Evolutionary conservation across 1,140 invertebrate species (phyloP), one percentile per base, ranked within the genome.

Genomic region (Tetragonula clypearis): DNA sequence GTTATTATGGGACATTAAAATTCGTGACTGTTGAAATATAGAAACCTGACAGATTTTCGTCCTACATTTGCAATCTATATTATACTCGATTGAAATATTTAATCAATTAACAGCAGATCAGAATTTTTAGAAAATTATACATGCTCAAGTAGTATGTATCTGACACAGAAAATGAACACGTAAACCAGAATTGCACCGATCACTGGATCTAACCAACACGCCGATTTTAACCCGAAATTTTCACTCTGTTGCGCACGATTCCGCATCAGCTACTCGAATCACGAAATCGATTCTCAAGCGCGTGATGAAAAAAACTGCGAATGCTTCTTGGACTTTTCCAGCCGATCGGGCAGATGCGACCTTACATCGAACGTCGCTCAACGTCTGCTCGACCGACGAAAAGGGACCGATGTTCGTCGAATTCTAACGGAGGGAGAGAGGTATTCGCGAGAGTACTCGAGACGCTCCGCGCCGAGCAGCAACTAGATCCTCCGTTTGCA

Each of bases 401-500:
- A 12, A 53, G 15, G 55, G 55, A 65, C n/a, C n/a, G n/a, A n/a
- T n/a, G 49, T 55, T 49, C n/a, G 15, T 78, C 58, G 82, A 78
- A 79, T 79, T 79, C 35, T 35, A 84, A 79, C 55, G 9, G 26
- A 78, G 19, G 12, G 53, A 71, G 30, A 65, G 80, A n/a, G 41
- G 35, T 23, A n/a, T n/a, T n/a, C 14, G 21, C n/a, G n/a, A 30
- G 23, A 30, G 62, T 6, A 62, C 23, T 53, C 12, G 17, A 62
- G 11, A n/a, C n/a, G 60, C n/a, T 12, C 12, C 60, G 11, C 30
- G 30, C 30, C 30, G 30, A 30, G 30, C 30, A 30, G 30, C 30
- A 4, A 35, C 35, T 35, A 11, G 23, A 23, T 62, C 23, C 60
- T 4, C 60, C 23, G 60, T n/a, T 62, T 62, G 60, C 60, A 62